A percentile compares a stretch with the other conserved stretches of the same genome.
Evolutionary conservation across 2,888 invertebrate genomes (phyloP).

Genomic region (Fragum whitleyi): DNA sequence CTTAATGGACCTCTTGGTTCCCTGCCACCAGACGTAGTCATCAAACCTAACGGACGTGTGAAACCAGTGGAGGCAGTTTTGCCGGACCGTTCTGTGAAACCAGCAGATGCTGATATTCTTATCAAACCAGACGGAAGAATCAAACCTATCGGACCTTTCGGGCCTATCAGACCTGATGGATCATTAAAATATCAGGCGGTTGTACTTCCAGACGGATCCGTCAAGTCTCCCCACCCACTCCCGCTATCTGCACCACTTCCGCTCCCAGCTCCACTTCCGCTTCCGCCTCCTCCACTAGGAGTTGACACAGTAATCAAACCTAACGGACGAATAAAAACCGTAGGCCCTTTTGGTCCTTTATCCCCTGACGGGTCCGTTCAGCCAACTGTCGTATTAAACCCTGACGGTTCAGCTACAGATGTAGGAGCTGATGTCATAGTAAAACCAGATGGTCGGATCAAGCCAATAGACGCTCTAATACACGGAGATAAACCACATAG

Average conservation of each 20-base stretch:
- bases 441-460: background rate
- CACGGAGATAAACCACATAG: background rate
- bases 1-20: background rate
- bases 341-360: slow-evolving; percentile 1
- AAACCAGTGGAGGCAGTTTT: slow-evolving; percentile 8
- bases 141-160: slow-evolving; percentile 9
- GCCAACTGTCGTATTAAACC: background rate
- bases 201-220: background rate
- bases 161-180: background rate
- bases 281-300: background rate
- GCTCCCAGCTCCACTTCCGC: background rate
- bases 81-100: slow-evolving; percentile 6
- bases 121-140: slow-evolving; percentile 1
- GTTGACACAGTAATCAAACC: slow-evolving; percentile 1
- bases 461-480: background rate
- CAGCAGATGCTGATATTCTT: background rate
- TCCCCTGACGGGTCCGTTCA: slow-evolving; percentile 4
- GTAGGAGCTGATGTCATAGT: background rate
- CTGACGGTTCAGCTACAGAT: background rate
- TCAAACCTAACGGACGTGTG: slow-evolving; percentile 11
- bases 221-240: background rate
- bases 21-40: background rate
- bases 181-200: background rate
- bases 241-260: background rate
- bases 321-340: background rate